phyloP scores from a whole-genome alignment of 2,797 vertebrate species.

The Naso thynnoides region DNA sequence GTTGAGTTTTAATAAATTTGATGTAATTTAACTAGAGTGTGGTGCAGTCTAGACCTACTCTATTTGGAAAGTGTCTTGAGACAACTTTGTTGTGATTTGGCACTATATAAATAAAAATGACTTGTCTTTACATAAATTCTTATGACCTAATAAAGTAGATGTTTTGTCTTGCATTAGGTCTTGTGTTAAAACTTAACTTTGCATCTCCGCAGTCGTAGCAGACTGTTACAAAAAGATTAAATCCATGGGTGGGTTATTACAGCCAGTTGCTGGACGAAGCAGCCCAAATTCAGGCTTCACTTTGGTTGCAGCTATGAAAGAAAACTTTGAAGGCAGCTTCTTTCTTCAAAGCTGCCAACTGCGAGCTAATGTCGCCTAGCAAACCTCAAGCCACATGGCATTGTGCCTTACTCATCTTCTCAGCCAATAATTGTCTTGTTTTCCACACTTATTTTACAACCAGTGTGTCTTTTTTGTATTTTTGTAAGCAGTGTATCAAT shows the following conservation, averaged over 20 bases:
- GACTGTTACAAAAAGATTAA: slow-evolving; percentile 47
- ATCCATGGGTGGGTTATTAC: slow-evolving; percentile 28
- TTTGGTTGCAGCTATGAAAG: slow-evolving; percentile 45
- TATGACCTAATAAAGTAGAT: not conserved
- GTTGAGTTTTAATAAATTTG: no score
- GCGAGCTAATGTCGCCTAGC: slow-evolving; percentile 16
- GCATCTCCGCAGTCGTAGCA: slow-evolving; percentile 28
- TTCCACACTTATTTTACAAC: not conserved
- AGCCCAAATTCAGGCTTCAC: slow-evolving; percentile 8
- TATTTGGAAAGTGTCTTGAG: no score
- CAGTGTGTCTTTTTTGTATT: slow-evolving; percentile 1
- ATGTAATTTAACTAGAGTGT: no score
- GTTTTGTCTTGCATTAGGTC: slow-evolving; percentile 17
- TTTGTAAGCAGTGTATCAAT: not conserved
- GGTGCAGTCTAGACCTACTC: no score
- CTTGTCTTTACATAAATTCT: no score
- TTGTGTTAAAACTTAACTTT: slow-evolving; percentile 34
- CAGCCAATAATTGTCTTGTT: slow-evolving; percentile 18
- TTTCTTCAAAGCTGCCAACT: slow-evolving; percentile 27
- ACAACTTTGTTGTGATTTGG: no score
- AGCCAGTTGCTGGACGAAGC: slow-evolving; percentile 33
- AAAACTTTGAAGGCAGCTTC: slow-evolving; percentile 23
- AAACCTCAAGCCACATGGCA: slow-evolving; percentile 36
- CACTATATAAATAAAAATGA: no score
- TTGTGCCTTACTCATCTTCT: slow-evolving; percentile 20